A percentile compares a stretch with the other conserved stretches of the same genome.
These are phyloP conservation scores for Vultur gryphus DNA, from an alignment of 2,797 vertebrate genomes.

Conservation along the genomic window DNA sequence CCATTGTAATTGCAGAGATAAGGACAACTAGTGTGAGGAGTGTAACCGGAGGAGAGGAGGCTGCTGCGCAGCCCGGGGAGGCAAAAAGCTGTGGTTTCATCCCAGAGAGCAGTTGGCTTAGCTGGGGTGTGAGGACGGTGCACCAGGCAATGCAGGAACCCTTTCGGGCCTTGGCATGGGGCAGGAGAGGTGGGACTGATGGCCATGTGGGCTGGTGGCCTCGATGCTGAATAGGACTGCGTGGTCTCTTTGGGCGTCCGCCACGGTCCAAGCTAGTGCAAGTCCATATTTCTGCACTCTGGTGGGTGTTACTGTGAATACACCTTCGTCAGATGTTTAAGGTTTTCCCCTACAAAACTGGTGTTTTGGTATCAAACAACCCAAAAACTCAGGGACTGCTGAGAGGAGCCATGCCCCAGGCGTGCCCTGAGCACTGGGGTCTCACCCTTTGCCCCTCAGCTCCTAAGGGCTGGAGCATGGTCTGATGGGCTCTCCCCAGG, in stretches of 20 bases:
- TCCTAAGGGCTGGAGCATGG: not conserved
- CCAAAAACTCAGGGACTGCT: not conserved
- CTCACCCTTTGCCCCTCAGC: not conserved
- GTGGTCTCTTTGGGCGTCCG: not conserved
- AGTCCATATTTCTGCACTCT: not conserved
- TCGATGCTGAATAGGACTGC: accelerated
- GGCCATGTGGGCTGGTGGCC: not conserved
- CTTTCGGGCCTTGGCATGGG: not conserved
- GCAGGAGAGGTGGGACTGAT: not conserved
- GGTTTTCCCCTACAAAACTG: not conserved
- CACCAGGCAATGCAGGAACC: not conserved
- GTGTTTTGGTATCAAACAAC: not conserved
- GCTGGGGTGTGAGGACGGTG: not conserved
- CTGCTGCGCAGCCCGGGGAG: not conserved
- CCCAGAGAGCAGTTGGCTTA: not conserved
- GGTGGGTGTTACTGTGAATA: not conserved
- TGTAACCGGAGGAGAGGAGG: not conserved
- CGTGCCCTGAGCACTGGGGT: not conserved
- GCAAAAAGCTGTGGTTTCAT: not conserved
- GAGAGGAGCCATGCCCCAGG: not conserved
- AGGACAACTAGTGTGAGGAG: not conserved
- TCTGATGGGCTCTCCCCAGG: not conserved
- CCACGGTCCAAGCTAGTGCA: not conserved
- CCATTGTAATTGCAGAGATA: not conserved
- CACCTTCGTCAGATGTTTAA: not conserved